Evolutionary conservation across 2,113 vertebrate species (phyloP).

Genomic region (Pagrus major): DNA sequence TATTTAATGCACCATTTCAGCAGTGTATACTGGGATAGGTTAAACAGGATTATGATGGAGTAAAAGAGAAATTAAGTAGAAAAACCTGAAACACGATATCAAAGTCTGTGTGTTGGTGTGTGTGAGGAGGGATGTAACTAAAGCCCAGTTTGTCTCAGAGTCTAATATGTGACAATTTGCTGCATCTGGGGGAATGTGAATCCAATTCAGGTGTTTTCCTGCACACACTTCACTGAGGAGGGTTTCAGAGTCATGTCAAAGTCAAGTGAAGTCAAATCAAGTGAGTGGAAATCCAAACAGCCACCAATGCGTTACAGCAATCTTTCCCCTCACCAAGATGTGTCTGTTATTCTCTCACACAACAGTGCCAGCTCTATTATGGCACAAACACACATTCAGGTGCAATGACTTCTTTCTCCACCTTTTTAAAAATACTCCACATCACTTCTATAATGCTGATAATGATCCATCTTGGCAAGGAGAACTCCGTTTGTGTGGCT

Average conservation of each 20-base stretch:
- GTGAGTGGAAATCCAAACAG: constrained; percentile 44
- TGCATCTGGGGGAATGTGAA: not conserved
- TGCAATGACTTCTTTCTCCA: not conserved
- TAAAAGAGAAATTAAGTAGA: constrained; percentile 2
- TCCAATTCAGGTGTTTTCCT: not conserved
- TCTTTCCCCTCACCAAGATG: constrained; percentile 5
- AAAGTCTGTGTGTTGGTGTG: constrained; percentile 4
- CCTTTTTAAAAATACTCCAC: constrained; percentile 39
- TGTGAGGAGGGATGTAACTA: constrained; percentile 15
- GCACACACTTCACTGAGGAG: not conserved
- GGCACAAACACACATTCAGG: not conserved
- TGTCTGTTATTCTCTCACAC: constrained; percentile 18
- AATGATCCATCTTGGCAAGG: constrained; percentile 62
- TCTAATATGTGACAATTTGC: not conserved
- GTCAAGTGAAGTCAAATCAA: constrained; percentile 42
- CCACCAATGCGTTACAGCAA: constrained; percentile 34
- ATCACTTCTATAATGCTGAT: constrained; percentile 38
- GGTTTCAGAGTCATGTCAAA: constrained; percentile 41
- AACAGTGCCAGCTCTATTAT: not conserved
- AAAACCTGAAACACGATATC: not conserved
- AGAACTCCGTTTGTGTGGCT: constrained; percentile 30
- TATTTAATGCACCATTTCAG: not conserved
- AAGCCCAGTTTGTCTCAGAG: not conserved
- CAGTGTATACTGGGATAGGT: not conserved
- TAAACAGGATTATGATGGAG: not conserved